Conservation (phyloP, 2,888 invertebrate species). For the Lasius fuliginosus region DNA sequence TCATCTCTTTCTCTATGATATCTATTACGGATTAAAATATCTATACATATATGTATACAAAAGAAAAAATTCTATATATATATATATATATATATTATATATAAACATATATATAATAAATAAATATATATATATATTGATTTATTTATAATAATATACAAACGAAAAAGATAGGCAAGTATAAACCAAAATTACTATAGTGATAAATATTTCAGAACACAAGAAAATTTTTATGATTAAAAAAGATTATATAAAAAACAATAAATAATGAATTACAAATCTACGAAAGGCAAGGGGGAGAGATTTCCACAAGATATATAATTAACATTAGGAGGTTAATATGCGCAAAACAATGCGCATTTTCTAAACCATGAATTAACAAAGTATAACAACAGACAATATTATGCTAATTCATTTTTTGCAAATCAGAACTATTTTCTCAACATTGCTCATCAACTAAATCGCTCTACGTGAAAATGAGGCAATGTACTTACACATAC, state of each 20-base stretch:
- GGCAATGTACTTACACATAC: not conserved
- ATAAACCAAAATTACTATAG: constrained; percentile 4
- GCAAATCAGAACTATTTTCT: constrained; percentile 11
- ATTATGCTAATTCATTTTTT: not conserved
- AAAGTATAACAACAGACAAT: not conserved
- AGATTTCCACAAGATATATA: constrained; percentile 21
- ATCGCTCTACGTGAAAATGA: constrained; percentile 4
- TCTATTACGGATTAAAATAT: not conserved
- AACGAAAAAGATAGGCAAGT: not conserved
- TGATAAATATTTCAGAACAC: not conserved
- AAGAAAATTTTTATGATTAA: constrained; percentile 15
- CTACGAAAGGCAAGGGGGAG: not conserved
- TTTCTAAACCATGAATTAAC: constrained; percentile 1
- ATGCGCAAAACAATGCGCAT: constrained; percentile 8
- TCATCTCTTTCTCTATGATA: not conserved
- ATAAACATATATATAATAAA: too few relatives aligned
- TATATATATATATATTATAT: too few relatives aligned
- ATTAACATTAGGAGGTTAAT: not conserved
- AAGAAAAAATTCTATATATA: not conserved
- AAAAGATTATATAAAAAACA: not conserved
- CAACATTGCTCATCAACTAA: constrained; percentile 27
- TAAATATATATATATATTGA: too few relatives aligned
- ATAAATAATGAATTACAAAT: constrained; percentile 6
- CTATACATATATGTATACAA: not conserved
- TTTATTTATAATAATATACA: not conserved